phyloP scores from a whole-genome alignment of 2,797 vertebrate species.

The Enoplosus armatus region DNA sequence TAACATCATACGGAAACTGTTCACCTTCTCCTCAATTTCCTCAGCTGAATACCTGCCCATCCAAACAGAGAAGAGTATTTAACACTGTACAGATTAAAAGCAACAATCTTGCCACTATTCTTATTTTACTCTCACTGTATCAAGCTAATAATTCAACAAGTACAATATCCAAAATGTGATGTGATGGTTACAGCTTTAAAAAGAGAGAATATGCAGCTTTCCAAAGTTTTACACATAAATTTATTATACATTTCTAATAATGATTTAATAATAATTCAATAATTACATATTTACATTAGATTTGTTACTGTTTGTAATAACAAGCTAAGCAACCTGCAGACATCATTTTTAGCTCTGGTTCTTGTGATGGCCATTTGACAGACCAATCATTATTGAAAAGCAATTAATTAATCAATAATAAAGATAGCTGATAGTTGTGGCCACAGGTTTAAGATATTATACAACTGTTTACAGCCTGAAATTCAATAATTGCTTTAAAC shows the following conservation, averaged over 20 bases:
- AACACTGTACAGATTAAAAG: neutral
- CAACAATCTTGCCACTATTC: neutral
- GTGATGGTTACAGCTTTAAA: neutral
- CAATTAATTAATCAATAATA: neutral
- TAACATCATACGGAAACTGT: constrained; percentile 94
- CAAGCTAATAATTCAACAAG: neutral
- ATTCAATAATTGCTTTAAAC: neutral
- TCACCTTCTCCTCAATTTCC: constrained; percentile 95
- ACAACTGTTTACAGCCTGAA: neutral
- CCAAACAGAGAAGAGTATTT: neutral
- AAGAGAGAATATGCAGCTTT: neutral
- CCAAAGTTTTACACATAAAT: neutral
- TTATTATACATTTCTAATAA: too few relatives aligned
- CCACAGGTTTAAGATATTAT: neutral
- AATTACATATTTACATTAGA: neutral
- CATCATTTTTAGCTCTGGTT: neutral
- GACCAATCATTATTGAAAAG: neutral
- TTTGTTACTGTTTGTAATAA: neutral
- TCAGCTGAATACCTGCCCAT: constrained; percentile 88
- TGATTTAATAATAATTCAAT: too few relatives aligned
- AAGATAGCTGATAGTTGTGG: neutral
- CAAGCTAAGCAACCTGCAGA: too few relatives aligned
- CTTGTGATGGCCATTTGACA: neutral
- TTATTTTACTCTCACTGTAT: neutral
- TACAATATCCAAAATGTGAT: neutral